Conservation (phyloP, 2,797 vertebrate species). For the Hoplostethus atlanticus region DNA sequence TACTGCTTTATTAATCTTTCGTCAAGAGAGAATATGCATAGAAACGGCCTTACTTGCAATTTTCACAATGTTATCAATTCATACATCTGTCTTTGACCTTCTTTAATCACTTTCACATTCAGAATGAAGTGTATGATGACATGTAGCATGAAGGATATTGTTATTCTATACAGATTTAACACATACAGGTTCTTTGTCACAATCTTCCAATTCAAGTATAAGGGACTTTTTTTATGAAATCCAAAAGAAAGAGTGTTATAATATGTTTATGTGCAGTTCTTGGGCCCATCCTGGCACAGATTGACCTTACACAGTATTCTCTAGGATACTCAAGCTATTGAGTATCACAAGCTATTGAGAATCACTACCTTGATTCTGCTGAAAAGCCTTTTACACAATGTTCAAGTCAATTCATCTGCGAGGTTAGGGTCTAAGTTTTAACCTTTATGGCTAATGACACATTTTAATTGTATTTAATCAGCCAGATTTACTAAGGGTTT, state of each 20-base stretch:
- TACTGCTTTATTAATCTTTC: conserved; percentile 40
- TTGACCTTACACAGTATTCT: conserved; percentile 19
- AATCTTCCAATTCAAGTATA: conserved; percentile 21
- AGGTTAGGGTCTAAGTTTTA: conserved; percentile 2
- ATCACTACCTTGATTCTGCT: conserved; percentile 14
- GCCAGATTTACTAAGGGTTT: background rate
- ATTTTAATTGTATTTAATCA: background rate
- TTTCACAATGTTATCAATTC: conserved; percentile 2
- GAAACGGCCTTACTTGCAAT: conserved; percentile 3
- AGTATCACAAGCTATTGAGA: no score
- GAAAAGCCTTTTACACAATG: background rate
- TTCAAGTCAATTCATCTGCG: background rate
- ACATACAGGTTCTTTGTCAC: conserved; percentile 14
- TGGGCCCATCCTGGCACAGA: conserved; percentile 48
- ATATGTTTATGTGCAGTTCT: conserved; percentile 9
- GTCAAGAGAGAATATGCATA: conserved; percentile 5
- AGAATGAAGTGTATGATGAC: conserved; percentile 18
- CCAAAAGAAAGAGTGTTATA: conserved; percentile 27
- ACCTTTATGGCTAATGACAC: background rate
- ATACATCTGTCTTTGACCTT: background rate
- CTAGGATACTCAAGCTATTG: conserved; percentile 2
- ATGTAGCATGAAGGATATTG: conserved; percentile 10
- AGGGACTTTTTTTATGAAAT: conserved; percentile 50
- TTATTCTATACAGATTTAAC: conserved; percentile 14
- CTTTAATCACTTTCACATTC: background rate